phyloP scores from a whole-genome alignment of 2,797 vertebrate genomes.

The Brachymystax lenok region DNA sequence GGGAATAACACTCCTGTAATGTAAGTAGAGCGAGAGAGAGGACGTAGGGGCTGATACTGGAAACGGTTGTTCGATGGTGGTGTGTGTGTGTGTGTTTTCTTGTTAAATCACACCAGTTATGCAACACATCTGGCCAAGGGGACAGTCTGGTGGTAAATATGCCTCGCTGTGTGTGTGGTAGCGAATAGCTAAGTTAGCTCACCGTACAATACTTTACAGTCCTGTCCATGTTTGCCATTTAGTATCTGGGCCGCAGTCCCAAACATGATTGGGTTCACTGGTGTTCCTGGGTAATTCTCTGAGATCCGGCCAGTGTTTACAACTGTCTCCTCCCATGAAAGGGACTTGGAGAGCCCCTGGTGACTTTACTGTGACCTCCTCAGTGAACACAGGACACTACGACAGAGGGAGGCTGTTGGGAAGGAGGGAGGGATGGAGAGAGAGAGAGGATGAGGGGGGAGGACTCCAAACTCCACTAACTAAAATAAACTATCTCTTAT shows the following conservation, averaged over 20 bases:
- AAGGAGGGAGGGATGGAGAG: not conserved
- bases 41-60: constrained; percentile 17
- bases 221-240: constrained; percentile 35
- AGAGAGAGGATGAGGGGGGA: not conserved
- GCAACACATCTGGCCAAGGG: no score
- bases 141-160: no score
- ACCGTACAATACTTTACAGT: not conserved
- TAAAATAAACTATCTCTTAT: not conserved
- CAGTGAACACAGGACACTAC: constrained; percentile 8
- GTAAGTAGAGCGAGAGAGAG: constrained; percentile 17
- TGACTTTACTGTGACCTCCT: constrained; percentile 57
- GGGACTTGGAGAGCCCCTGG: constrained; percentile 20
- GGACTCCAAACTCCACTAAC: not conserved
- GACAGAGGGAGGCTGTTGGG: not conserved
- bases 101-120: no score
- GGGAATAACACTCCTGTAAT: constrained; percentile 29
- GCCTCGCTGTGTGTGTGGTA: no score
- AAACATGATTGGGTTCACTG: constrained; percentile 43
- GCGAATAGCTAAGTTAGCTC: no score
- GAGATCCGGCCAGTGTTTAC: constrained; percentile 52
- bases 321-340: constrained; percentile 56
- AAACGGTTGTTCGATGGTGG: constrained; percentile 44
- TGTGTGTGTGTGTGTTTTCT: constrained; percentile 28
- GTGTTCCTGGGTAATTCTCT: constrained; percentile 46
- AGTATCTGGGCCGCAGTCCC: constrained; percentile 34